Percentiles rank a stretch among this genome's conserved stretches.
These are phyloP conservation scores for Agrochola lota DNA, from an alignment of 2,888 invertebrate species.

Conservation along the genomic window DNA sequence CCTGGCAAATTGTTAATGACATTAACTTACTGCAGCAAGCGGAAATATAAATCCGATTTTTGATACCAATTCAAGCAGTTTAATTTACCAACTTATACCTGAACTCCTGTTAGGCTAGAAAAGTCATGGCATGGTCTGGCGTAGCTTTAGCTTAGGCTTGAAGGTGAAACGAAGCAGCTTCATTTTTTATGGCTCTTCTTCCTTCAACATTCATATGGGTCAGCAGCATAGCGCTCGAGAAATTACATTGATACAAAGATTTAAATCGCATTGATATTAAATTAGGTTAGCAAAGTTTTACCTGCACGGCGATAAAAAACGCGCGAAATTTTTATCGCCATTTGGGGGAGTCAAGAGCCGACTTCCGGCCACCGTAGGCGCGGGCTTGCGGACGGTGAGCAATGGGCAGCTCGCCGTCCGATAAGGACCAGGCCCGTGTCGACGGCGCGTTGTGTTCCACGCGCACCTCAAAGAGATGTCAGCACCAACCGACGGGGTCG, in stretches of 20 bases:
- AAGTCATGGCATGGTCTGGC: background rate
- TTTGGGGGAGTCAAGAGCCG: no score
- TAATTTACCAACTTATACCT: slow-evolving; percentile 67
- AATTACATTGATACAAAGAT: no score
- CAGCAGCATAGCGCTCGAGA: background rate
- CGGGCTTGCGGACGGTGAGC: no score
- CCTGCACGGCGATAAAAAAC: no score
- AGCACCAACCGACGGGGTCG: no score
- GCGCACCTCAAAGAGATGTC: no score
- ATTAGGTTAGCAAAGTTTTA: background rate
- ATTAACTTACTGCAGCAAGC: slow-evolving; percentile 86
- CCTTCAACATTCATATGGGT: background rate
- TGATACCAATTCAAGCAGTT: slow-evolving; percentile 85
- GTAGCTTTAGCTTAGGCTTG: background rate
- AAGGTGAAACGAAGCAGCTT: background rate
- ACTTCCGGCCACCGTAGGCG: no score
- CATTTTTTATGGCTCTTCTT: background rate
- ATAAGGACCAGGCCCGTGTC: no score
- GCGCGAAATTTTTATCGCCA: no score
- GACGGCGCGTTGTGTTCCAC: no score
- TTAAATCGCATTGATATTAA: no score
- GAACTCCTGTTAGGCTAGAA: background rate
- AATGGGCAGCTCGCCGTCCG: no score
- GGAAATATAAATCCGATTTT: slow-evolving; percentile 90
- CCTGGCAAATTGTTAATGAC: slow-evolving; percentile 88